phyloP scores from a whole-genome alignment of 2,113 vertebrate species.

The Girardinichthys multiradiatus region DNA sequence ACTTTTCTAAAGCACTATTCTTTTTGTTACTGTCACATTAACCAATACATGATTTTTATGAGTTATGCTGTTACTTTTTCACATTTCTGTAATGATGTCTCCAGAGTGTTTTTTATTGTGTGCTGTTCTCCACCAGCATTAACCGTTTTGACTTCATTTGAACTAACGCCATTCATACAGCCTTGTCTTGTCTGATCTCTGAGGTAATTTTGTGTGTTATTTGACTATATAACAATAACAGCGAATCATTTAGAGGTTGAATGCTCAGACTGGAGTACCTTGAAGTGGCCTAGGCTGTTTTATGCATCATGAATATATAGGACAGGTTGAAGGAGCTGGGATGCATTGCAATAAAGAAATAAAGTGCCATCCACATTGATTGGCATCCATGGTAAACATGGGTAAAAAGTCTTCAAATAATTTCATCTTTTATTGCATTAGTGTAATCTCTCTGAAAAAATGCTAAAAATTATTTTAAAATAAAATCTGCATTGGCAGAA shows the following conservation, averaged over 20 bases:
- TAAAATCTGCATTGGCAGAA: background rate
- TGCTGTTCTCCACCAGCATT: slow-evolving; percentile 45
- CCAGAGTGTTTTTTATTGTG: slow-evolving; percentile 22
- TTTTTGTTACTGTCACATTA: slow-evolving; percentile 1
- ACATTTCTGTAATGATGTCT: slow-evolving; percentile 1
- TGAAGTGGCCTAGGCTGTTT: slow-evolving; percentile 48
- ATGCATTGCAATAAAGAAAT: slow-evolving; percentile 48
- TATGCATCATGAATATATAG: slow-evolving; percentile 49
- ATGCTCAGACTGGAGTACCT: slow-evolving; percentile 24
- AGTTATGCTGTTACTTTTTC: slow-evolving; percentile 20
- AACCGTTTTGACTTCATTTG: slow-evolving; percentile 42
- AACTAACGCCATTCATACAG: slow-evolving; percentile 23
- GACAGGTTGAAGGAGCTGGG: slow-evolving; percentile 27
- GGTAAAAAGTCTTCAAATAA: background rate
- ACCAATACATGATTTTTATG: slow-evolving; percentile 49
- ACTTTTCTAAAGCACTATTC: background rate
- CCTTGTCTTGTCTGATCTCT: slow-evolving; percentile 18
- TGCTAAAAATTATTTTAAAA: background rate
- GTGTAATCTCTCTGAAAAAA: background rate
- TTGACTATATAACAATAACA: slow-evolving; percentile 25
- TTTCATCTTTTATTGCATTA: too few relatives aligned
- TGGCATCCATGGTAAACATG: background rate
- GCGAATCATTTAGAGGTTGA: slow-evolving; percentile 16
- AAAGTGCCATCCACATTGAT: background rate
- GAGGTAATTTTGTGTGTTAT: slow-evolving; percentile 25